Evolutionary conservation across 2,888 invertebrate species (phyloP), one percentile per base, ranked within the genome.

Genomic region (Xanthorhoe spadicearia): DNA sequence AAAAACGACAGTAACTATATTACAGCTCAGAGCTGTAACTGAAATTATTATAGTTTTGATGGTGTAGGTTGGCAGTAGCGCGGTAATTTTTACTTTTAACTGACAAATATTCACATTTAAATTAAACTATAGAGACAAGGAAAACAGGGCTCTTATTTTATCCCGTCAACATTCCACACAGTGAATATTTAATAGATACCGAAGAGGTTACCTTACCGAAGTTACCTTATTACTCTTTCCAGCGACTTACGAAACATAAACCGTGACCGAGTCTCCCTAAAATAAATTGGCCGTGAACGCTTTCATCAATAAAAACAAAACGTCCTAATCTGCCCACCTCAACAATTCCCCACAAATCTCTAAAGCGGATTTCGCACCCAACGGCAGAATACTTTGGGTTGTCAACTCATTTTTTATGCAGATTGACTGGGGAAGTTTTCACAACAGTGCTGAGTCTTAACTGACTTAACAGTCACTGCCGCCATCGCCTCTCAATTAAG

Each of bases 341-440:
- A 59, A 53, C 56, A 61, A 54, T 59, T 58, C 59, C 17, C 58
- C 53, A 15, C 48, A 66, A 72, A 66, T 66, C 72, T 74, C 75
- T 74, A 79, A 84, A 83, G 75, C 71, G 77, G 80, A 81, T 85
- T 84, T 77, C 71, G 69, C 73, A 74, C 73, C 79, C 73, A 79
- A 79, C 73, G 64, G 61, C 70, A 51, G 53, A 64, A 70, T 70
- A 65, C 73, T 76, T 69, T 61, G 78, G 77, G 80, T 71, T 83
- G 80, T 79, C 81, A 77, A 77, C 83, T 84, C 67, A 83, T 86
- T 83, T 85, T 86, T 86, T 84, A 87, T 84, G 83, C 80, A 86
- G 80, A 84, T 87, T 85, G 72, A 83, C 81, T 82, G 66, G 69
- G 64, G 72, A 85, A 84, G 79, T 85, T 86, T 82, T 79, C 77